Evolutionary conservation across 1,140 invertebrate genomes (phyloP), one percentile per base, ranked within the genome.

Genomic region (Drosophila mojavensis): DNA sequence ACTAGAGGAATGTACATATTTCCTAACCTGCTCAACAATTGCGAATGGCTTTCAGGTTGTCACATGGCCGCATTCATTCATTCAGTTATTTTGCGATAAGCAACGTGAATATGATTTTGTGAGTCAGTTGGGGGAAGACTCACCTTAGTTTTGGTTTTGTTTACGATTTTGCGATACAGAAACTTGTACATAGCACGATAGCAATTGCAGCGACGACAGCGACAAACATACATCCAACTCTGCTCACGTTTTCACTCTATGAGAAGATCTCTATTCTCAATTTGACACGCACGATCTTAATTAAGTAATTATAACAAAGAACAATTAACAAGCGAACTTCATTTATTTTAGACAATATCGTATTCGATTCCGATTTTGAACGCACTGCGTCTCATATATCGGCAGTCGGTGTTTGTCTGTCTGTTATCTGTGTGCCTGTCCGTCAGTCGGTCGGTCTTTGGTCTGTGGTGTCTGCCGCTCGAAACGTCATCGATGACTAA

Each of bases 401-500:
- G 36, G 10, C 17, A 24, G n/a, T 17, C 30, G 50, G n/a, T 56
- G 2, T 15, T 17, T n/a, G 64, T 67, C 58, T 0, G 48, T 51
- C 55, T 4, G 56, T 54, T 26, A 20, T 60, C 24, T 39, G 63
- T 66, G 11, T 15, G 48, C 36, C 30, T 15, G 48, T 50, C 30
- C 3, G 48, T 73, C 54, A 9, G 62, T 59, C 62, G 4, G 24
- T 58, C 17, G 10, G 48, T 67, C 64, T 50, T 9, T 24, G 41
- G 33, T 20, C 53, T 28, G 43, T 76, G 61, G 33, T 76, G 61
- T 65, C 58, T 61, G 61, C 39, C 28, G 62, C 68, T 62, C 78
- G 74, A 81, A 78, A 75, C 78, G 81, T 84, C 81, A 84, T 85
- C 62, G 81, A 81, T 85, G 77, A 84, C 81, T 84, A 84, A 84